Conservation (phyloP, 2,888 invertebrate genomes). For the Pyralis farinalis region DNA sequence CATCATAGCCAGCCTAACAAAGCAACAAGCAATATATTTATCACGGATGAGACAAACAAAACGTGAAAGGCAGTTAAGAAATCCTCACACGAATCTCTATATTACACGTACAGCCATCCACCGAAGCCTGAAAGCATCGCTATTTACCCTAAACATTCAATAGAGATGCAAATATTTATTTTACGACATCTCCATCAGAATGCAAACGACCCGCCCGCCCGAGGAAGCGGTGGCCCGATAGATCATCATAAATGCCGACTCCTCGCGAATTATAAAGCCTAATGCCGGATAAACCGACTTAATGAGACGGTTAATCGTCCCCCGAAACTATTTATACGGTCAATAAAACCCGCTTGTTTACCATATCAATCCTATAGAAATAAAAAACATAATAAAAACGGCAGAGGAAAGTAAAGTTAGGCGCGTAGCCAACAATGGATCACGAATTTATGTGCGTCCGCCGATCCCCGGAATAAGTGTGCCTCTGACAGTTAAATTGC, state of each 20-base stretch:
- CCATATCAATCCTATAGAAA: constrained; percentile 49
- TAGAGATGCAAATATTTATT: constrained; percentile 42
- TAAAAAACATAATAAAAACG: constrained; percentile 40
- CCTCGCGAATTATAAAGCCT: constrained; percentile 28
- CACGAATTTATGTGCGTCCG: constrained; percentile 41
- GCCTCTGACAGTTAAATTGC: constrained; percentile 64
- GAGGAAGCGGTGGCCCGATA: constrained; percentile 13
- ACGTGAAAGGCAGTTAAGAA: background rate
- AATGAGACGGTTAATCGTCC: constrained; percentile 51
- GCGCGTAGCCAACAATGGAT: constrained; percentile 36
- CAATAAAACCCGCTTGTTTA: constrained; percentile 36
- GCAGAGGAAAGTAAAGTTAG: constrained; percentile 25
- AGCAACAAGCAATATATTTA: background rate
- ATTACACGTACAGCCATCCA: background rate
- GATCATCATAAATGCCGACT: constrained; percentile 30
- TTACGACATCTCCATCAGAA: constrained; percentile 33
- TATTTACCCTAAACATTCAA: constrained; percentile 42
- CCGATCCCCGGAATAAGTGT: constrained; percentile 34
- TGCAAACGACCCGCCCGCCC: constrained; percentile 26
- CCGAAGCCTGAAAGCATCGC: constrained; percentile 8
- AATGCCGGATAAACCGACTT: constrained; percentile 30
- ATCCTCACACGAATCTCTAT: background rate
- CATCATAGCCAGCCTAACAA: no score
- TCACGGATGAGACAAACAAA: background rate
- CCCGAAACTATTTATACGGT: constrained; percentile 30